Base-by-base conservation (phyloP, 1,140 invertebrate genomes). In the Ostrea denselamellosa region DNA sequence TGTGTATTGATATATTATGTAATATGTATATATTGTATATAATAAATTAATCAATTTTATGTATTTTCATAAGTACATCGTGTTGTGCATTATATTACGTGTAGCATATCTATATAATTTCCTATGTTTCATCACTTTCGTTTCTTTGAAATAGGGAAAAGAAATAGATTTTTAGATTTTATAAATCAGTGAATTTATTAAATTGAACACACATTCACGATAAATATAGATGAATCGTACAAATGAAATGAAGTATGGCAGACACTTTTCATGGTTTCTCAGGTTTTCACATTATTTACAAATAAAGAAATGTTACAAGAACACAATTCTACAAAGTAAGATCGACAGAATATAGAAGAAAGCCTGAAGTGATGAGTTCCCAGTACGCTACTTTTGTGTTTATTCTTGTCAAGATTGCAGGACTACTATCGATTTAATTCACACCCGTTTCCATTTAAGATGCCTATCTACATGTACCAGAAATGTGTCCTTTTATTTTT, bases 361-460 rank as follows among this genome's bases (percentile, higher is more conserved):
- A 62, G 56, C 56, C 14, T n/a, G 56, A 62, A 62, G 8, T 62
- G 17, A 17, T 62, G 8, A 1, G 34, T 2, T 44, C 17, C 17
- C 56, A 56, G 14, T 58, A 58, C 25, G 25, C 68, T 77, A 77
- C 68, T 77, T 28, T 28, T 77, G 68, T 77, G 56, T 62, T 62
- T 62, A n/a, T 62, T 62, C n/a, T n/a, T 62, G 56, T n/a, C 0
- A 62, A 62, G 17, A 44, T 44, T 44, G 34, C 34, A 44, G 34
- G 1, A 62, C 56, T 58, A 58, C 2, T 8, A 17, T 62, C 7
- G n/a, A 19, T 4, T 0, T 62, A 19, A 62, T 62, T 17, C n/a
- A 62, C 56, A 62, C n/a, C 56, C n/a, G 56, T 14, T 62, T 17
- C 56, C 17, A 19, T 62, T 62, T 19, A 19, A 62, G 14, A 19